Conservation (phyloP, 2,797 vertebrate genomes). For the Siniperca obscura region DNA sequence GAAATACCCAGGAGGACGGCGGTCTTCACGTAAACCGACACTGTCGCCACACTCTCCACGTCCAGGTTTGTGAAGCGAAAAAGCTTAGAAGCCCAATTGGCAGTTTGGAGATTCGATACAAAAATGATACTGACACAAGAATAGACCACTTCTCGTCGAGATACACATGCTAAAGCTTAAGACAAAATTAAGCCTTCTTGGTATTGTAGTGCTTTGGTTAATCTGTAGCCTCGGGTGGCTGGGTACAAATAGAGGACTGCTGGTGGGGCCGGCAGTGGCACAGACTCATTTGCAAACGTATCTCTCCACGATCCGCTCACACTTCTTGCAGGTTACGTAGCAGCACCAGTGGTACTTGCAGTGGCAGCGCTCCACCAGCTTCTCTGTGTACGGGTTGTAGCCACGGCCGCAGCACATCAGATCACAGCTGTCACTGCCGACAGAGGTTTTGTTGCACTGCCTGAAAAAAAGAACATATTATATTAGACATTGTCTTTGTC, state of each 20-base stretch:
- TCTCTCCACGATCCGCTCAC: constrained; percentile 93
- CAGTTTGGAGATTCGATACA: constrained; percentile 68
- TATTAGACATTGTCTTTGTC: not conserved
- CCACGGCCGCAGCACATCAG: constrained; percentile 99
- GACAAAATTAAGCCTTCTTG: constrained; percentile 75
- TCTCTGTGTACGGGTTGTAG: constrained; percentile 98
- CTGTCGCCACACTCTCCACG: constrained; percentile 53
- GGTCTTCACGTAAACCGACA: constrained; percentile 66
- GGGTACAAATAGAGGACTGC: constrained; percentile 15
- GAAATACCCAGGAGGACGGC: constrained; percentile 79
- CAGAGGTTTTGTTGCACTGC: constrained; percentile 98
- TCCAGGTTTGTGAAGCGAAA: constrained; percentile 63
- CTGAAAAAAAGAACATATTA: constrained; percentile 77
- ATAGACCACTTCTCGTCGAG: constrained; percentile 70
- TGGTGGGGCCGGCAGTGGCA: constrained; percentile 18
- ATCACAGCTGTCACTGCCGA: constrained; percentile 97
- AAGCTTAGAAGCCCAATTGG: constrained; percentile 61
- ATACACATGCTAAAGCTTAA: constrained; percentile 82
- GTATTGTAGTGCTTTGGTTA: constrained; percentile 85
- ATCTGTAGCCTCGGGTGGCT: constrained; percentile 68
- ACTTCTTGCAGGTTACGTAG: constrained; percentile 99
- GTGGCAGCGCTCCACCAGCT: constrained; percentile 95
- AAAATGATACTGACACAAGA: constrained; percentile 75
- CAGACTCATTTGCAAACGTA: constrained; percentile 94
- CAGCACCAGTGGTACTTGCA: constrained; percentile 99